Evolutionary conservation across 2,888 invertebrate genomes (phyloP).

Genomic region (Acanthopleura granulata): DNA sequence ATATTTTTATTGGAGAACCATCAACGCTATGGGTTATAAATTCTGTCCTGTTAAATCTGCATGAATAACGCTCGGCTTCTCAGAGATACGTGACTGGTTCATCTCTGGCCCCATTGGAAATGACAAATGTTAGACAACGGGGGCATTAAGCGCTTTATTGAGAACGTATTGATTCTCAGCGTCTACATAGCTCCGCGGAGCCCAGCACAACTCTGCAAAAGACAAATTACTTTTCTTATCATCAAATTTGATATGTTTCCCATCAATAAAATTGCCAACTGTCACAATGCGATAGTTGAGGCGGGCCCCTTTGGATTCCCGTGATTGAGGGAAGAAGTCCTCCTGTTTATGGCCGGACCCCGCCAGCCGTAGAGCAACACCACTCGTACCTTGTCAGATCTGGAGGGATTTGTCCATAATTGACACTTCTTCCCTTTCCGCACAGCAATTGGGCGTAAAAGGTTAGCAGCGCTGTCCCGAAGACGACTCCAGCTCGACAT

Average conservation of each 20-base stretch:
- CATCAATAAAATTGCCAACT: background rate
- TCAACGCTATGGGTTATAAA: background rate
- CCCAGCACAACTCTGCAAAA: background rate
- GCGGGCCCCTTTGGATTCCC: background rate
- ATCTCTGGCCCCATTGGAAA: background rate
- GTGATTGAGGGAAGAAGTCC: background rate
- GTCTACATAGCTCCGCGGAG: background rate
- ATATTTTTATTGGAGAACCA: slow-evolving; percentile 2
- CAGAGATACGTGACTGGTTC: background rate
- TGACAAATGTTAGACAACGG: slow-evolving; percentile 10
- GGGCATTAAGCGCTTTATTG: slow-evolving; percentile 1
- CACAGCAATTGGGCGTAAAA: background rate
- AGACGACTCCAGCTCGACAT: background rate
- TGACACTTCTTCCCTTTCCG: slow-evolving; percentile 4
- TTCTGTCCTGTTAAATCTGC: background rate
- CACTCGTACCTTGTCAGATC: slow-evolving; percentile 1
- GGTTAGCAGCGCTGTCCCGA: background rate
- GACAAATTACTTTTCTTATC: slow-evolving; percentile 19
- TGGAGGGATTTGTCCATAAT: background rate
- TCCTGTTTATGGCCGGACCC: background rate
- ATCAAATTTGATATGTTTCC: slow-evolving; percentile 17
- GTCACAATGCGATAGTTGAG: background rate
- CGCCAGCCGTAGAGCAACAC: background rate
- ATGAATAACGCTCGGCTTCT: background rate
- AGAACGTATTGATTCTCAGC: background rate